Evolutionary conservation across 2,113 vertebrate genomes (phyloP), one percentile per base, ranked within the genome.

Genomic region (Pimephales promelas): DNA sequence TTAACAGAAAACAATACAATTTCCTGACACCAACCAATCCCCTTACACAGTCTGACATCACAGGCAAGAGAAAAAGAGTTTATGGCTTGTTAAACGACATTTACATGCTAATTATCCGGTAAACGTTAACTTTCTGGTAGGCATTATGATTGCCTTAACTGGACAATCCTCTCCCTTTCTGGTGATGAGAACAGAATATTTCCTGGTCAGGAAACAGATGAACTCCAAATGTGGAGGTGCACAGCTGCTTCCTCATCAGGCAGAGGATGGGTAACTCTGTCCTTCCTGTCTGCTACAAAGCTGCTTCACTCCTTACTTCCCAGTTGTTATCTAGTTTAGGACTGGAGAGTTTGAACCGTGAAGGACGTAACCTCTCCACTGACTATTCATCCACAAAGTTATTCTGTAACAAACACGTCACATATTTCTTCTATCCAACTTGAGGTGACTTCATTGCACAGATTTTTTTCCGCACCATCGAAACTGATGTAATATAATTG

Each of bases 171-270:
- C 68, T 85, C 52, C 24, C 82, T 79, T 90, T 84, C 86, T 83
- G 80, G 73, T 83, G 66, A 80, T 61, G 85, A 91, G 87, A 74
- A 74, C 56, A 26, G 49, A 49, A 28, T 49, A 86, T 66, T 88
- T 90, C 90, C 88, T 90, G 83, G 76, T 47, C 86, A 86, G 91
- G 91, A 93, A 90, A 87, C 87, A 83, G 49, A 59, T 24, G 24
- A 36, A 70, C 70, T 82, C 18, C 34, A 49, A 10, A 78, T 18
- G 70, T 47, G 43, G 70, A 73, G 45, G 43, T 49, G 57, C 54
- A 77, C 11, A 82, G 52, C 49, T 74, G 79, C 68, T 80, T 88
- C 62, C 76, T 80, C 49, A 28, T 62, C 56, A 49, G 40, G 36
- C 36, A 40, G 75, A 11, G 34, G 82, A 40, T 66, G 52, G 45